Base-by-base conservation (phyloP, 2,797 vertebrate species). In the Oryzias dopingdopingensis region DNA sequence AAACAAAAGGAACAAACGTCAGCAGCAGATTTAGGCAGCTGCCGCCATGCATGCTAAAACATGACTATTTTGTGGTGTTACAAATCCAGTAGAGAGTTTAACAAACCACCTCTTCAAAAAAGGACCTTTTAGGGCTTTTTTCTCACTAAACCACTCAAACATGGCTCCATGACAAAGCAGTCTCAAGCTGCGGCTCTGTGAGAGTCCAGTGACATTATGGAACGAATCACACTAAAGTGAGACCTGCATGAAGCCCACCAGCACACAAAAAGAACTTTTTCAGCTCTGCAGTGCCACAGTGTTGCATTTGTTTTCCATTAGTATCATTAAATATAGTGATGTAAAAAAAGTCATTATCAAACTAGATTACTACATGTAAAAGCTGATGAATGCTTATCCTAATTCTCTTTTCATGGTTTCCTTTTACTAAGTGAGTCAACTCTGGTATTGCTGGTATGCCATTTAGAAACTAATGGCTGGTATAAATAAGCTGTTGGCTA, bases 401-500 rank as follows among this genome's bases (percentile, higher is more conserved):
- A 42, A 60, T 61, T 60, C 15, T 69, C 1, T 49, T 29, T 67
- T 49, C 2, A 47, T 20, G 42, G 20, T 16, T 23, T 59, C 40
- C 22, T 45, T 23, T 56, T 41, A 37, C 61, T 6, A 56, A 17
- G n/a, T 53, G 32, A 72, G 45, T 67, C 44, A 60, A 15, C 13
- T 17, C 44, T 59, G 56, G 54, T 65, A 69, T 70, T 62, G 17
- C 17, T 60, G 60, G 74, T 54, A 72, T 72, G 62, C 22, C 32
- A 78, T 54, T 78, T 48, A 73, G 64, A 55, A 79, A 73, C 54
- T 23, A 29, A 56, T 55, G 46, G 60, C 78, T 62, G 65, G 76
- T 66, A 58, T 60, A 42, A 62, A 85, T 77, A 80, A 57, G 72
- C 49, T 52, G 2, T 45, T 20, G 32, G 32, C 32, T 37, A 4